phyloP scores from a whole-genome alignment of 2,888 invertebrate species.

The Rapana venosa region DNA sequence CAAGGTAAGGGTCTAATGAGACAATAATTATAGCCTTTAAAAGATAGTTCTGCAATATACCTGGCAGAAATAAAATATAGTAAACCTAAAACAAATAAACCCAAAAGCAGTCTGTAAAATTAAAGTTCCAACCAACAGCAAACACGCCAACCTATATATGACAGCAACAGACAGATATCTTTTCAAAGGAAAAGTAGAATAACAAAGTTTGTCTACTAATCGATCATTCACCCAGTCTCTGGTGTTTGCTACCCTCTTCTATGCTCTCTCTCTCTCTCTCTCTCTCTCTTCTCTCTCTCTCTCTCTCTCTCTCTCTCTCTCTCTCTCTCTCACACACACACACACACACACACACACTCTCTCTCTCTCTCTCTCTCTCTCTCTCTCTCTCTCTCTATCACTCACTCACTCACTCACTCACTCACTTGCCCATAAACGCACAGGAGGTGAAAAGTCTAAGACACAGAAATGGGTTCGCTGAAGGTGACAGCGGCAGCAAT shows the following conservation, averaged over 20 bases:
- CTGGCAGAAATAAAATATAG: too few species aligned
- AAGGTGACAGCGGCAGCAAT: slow-evolving; percentile 24
- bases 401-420: not conserved
- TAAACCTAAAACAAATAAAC: too few species aligned
- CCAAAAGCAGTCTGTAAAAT: too few species aligned
- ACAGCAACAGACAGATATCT: too few species aligned
- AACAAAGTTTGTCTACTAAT: too few species aligned
- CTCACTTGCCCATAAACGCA: not conserved
- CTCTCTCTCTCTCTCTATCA: not conserved
- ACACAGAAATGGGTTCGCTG: slow-evolving; percentile 36
- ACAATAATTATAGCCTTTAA: too few species aligned
- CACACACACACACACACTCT: not conserved
- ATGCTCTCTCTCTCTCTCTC: not conserved
- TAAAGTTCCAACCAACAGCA: too few species aligned
- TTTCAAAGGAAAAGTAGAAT: too few species aligned
- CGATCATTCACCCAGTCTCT: not conserved
- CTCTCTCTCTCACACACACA: not conserved
- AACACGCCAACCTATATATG: too few species aligned
- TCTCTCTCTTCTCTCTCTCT: not conserved
- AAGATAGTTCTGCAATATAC: too few species aligned
- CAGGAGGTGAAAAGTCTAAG: not conserved
- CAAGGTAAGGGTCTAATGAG: too few species aligned
- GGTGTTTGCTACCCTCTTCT: not conserved
- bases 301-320: not conserved
- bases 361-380: slow-evolving; percentile 9